phyloP scores from a whole-genome alignment of 2,113 vertebrate species.

The Plectropomus leopardus region DNA sequence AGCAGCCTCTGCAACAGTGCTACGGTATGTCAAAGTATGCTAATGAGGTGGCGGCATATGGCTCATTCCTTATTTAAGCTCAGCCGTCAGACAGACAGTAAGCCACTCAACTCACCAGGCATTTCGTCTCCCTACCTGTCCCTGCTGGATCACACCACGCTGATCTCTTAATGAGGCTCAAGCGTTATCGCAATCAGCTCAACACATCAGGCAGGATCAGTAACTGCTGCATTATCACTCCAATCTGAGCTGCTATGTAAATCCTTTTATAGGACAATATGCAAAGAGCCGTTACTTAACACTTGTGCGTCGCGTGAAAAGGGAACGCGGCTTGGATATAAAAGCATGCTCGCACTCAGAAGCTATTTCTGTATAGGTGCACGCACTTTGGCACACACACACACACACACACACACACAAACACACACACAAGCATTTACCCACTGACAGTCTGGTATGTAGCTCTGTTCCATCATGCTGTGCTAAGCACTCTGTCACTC shows the following conservation, averaged over 20 bases:
- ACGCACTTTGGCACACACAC: slow-evolving; percentile 1
- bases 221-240: slow-evolving; percentile 56
- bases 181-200: slow-evolving; percentile 70
- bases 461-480: slow-evolving; percentile 63
- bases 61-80: slow-evolving; percentile 81
- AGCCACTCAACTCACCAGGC: slow-evolving; percentile 58
- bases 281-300: slow-evolving; percentile 15
- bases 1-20: slow-evolving; percentile 44
- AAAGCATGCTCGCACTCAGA: background rate
- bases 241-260: slow-evolving; percentile 50
- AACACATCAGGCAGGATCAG: slow-evolving; percentile 69
- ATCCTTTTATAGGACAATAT: slow-evolving; percentile 46
- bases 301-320: background rate
- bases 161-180: slow-evolving; percentile 78
- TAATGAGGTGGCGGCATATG: slow-evolving; percentile 74
- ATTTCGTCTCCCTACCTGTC: slow-evolving; percentile 60
- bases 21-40: slow-evolving; percentile 61
- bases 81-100: slow-evolving; percentile 57
- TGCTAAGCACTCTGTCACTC: slow-evolving; percentile 71
- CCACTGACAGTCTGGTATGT: slow-evolving; percentile 46
- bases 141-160: slow-evolving; percentile 47
- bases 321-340: background rate
- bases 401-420: background rate
- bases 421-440: slow-evolving; percentile 16
- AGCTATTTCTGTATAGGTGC: background rate